Base-by-base conservation (phyloP, 2,113 vertebrate species). In the Cryptotis parvus region DNA sequence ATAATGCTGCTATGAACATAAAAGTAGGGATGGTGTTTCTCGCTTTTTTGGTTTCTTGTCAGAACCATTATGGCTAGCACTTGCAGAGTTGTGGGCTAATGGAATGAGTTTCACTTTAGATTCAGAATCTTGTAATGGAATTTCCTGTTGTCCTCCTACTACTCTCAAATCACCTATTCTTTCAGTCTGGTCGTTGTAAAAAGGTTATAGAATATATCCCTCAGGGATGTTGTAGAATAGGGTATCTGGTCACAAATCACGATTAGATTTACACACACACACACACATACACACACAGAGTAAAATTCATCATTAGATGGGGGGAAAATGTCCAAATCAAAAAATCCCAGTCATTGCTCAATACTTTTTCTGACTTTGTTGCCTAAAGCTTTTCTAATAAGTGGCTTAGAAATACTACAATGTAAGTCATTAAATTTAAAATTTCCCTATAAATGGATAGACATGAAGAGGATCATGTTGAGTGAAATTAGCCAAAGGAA, bases 141-240 rank as follows among this genome's bases (percentile, higher is more conserved):
- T 83, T 78, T 82, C 16, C 4, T 63, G 20, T 72, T 84, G n/a
- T 81, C 16, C 14, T 33, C 0, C 0, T 22, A 37, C 27, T 83
- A 3, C 73, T 87, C 63, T 88, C 77, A 55, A 55, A 93, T 89
- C 93, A 33, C n/a, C 58, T 70, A 58, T 20, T 68, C 70, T 63
- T 61, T 37, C 12, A 61, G 35, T 29, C 58, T 75, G 68, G 74
- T 85, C 18, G 16, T 70, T 84, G n/a, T 92, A 37, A 72, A 73
- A 84, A 22, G 20, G 9, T 1, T 2, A 74, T 45, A 77, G 66
- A 77, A 37, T 75, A 45, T 82, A 77, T 87, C 63, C 63, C 1
- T 66, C 37, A 66, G 35, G 52, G 29, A 89, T 89, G 58, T 74
- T 69, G 24, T 91, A n/a, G 66, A 78, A 61, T 88, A 82, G n/a